These are phyloP conservation scores for Varanus salvator DNA, from an alignment of 2,113 vertebrate species.

Conservation along the genomic window DNA sequence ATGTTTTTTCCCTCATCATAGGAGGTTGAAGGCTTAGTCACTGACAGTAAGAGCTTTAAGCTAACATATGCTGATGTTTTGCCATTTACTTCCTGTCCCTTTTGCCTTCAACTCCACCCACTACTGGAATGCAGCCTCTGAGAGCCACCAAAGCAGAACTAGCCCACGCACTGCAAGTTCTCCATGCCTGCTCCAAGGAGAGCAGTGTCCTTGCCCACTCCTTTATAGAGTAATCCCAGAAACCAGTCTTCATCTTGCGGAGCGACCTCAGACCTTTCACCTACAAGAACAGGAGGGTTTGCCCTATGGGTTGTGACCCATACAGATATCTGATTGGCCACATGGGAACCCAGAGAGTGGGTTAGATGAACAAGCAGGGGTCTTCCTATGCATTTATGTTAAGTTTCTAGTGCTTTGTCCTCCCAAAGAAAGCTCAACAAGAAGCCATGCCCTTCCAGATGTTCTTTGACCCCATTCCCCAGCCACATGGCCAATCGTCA, in stretches of 20 bases:
- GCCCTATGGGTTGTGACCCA: not conserved
- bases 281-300: not conserved
- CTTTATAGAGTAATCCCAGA: not conserved
- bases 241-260: no score
- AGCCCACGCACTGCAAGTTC: no score
- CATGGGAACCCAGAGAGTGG: not conserved
- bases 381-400: not conserved
- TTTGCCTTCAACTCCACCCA: no score
- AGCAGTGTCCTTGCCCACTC: not conserved
- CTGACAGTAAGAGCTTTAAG: no score
- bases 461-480: not conserved
- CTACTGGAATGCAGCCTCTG: no score
- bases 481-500: not conserved
- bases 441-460: not conserved
- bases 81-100: no score
- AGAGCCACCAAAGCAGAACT: no score
- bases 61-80: no score
- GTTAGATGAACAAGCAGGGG: no score
- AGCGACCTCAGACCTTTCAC: not conserved
- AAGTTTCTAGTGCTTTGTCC: not conserved
- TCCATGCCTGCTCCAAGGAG: not conserved
- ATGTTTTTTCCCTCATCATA: no score
- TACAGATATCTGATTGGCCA: not conserved
- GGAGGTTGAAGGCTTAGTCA: no score
- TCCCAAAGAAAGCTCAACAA: not conserved